Evolutionary conservation across 2,888 invertebrate genomes (phyloP).

Genomic region (Aporophyla lueneburgensis): DNA sequence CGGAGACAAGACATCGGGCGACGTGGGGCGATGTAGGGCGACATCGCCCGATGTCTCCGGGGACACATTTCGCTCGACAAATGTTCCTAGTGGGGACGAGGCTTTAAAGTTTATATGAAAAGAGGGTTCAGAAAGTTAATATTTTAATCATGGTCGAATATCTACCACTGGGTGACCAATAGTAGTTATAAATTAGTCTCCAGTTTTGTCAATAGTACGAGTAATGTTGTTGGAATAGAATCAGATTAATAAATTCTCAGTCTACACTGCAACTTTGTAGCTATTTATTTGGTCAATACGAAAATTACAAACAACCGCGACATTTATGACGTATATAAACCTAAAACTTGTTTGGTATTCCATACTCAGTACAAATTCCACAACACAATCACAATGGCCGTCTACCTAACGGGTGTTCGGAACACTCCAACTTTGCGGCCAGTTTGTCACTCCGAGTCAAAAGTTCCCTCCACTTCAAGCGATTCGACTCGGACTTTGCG

Average conservation of each 20-base stretch:
- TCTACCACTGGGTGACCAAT: no score
- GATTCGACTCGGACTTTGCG: conserved; percentile 67
- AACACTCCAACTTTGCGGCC: conserved; percentile 71
- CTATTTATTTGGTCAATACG: conserved; percentile 24
- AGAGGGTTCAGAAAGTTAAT: no score
- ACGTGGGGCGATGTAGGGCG: no score
- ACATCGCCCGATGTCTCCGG: no score
- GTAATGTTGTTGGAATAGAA: background rate
- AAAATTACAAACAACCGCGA: conserved; percentile 34
- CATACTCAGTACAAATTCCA: conserved; percentile 55
- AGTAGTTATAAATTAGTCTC: background rate
- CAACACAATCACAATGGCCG: conserved; percentile 57
- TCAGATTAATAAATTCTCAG: background rate
- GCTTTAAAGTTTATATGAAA: no score
- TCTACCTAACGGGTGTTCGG: conserved; percentile 67
- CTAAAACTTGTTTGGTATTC: conserved; percentile 44
- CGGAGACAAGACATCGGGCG: no score
- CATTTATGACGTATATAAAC: conserved; percentile 49
- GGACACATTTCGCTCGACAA: no score
- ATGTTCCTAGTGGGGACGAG: no score
- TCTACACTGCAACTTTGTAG: conserved; percentile 19
- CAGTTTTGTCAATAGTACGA: background rate
- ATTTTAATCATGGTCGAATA: no score
- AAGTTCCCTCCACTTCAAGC: conserved; percentile 74
- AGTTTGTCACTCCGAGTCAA: conserved; percentile 78